Evolutionary conservation across 1,140 invertebrate genomes (phyloP).

Genomic region (Hermatobates lingyangjiaoensis): DNA sequence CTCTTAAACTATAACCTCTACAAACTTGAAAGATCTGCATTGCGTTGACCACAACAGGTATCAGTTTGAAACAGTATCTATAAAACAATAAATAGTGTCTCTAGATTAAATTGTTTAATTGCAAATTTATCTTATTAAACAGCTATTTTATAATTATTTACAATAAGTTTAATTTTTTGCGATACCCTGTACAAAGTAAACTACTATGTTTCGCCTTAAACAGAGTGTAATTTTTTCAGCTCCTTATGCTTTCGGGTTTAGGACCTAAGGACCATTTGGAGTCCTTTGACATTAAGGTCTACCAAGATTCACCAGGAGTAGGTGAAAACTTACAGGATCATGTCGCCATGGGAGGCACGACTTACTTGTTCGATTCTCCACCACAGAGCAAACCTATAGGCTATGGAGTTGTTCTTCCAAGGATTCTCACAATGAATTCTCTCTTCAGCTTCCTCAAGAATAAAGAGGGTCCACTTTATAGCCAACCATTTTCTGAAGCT

Average conservation of each 20-base stretch:
- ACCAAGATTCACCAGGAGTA: slow-evolving; percentile 45
- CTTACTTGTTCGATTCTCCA: slow-evolving; percentile 31
- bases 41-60: no score
- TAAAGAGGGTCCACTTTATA: slow-evolving; percentile 38
- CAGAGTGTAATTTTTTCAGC: slow-evolving; percentile 16
- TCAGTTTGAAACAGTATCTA: no score
- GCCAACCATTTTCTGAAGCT: slow-evolving; percentile 45
- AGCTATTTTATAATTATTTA: no score
- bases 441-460: slow-evolving; percentile 34
- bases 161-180: no score
- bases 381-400: slow-evolving; percentile 25
- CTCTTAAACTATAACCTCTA: no score
- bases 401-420: slow-evolving; percentile 37
- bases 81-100: no score
- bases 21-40: no score
- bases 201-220: not conserved
- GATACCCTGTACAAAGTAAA: no score
- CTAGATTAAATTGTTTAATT: no score
- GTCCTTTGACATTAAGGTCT: slow-evolving; percentile 30
- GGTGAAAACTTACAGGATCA: slow-evolving; percentile 66
- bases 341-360: slow-evolving; percentile 39
- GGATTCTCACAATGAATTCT: slow-evolving; percentile 29
- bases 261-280: slow-evolving; percentile 41
- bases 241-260: slow-evolving; percentile 61
- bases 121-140: no score